Conservation (phyloP, 2,113 vertebrate species). For the Platichthys flesus region DNA sequence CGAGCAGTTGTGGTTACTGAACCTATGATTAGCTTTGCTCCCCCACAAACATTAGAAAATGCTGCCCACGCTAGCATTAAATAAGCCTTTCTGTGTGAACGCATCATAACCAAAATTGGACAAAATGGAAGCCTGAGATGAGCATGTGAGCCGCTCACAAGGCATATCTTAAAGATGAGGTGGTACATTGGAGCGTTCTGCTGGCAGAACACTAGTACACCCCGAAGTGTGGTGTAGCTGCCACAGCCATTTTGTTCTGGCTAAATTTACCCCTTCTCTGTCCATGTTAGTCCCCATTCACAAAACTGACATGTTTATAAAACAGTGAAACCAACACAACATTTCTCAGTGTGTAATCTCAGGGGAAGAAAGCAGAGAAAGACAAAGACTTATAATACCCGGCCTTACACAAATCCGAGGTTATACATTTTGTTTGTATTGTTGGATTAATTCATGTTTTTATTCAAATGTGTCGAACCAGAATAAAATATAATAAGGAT, state of each 20-base stretch:
- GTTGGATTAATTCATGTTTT: background rate
- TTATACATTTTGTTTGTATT: background rate
- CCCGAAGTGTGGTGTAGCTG: slow-evolving; percentile 42
- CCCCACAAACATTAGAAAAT: slow-evolving; percentile 56
- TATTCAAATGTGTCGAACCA: background rate
- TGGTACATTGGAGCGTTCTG: slow-evolving; percentile 23
- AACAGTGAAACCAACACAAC: slow-evolving; percentile 28
- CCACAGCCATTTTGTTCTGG: slow-evolving; percentile 50
- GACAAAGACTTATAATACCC: background rate
- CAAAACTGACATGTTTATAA: slow-evolving; percentile 39
- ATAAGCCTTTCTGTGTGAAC: slow-evolving; percentile 36
- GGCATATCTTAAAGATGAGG: slow-evolving; percentile 12
- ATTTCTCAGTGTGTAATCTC: slow-evolving; percentile 22
- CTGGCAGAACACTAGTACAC: slow-evolving; percentile 9
- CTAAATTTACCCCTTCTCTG: slow-evolving; percentile 49
- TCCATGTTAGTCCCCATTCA: slow-evolving; percentile 46
- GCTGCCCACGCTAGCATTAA: slow-evolving; percentile 45
- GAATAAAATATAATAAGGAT: background rate
- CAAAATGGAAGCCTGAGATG: slow-evolving; percentile 25
- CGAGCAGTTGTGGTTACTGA: slow-evolving; percentile 55
- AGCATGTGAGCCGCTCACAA: slow-evolving; percentile 20
- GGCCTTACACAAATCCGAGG: background rate
- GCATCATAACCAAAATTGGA: slow-evolving; percentile 24
- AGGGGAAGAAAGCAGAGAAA: background rate
- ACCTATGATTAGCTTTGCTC: slow-evolving; percentile 70